Percentiles rank a stretch among this genome's conserved stretches.
phyloP scores from a whole-genome alignment of 2,113 vertebrate genomes.

The Microcebus jonahi region DNA sequence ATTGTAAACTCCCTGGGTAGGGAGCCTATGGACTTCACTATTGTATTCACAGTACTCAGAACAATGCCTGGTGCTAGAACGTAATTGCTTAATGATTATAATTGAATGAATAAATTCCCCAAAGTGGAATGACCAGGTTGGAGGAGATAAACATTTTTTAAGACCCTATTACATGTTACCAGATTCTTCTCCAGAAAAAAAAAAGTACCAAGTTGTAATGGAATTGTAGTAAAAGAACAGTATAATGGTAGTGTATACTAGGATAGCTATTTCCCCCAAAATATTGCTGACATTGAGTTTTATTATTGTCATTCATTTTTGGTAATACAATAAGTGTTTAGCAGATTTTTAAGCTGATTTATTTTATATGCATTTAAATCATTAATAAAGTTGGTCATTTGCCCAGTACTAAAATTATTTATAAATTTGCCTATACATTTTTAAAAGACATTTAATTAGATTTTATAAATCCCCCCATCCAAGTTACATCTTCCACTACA shows the following conservation, averaged over 20 bases:
- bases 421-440: background rate
- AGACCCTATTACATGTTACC: background rate
- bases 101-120: background rate
- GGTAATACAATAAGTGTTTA: background rate
- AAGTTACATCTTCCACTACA: background rate
- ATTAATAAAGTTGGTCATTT: background rate
- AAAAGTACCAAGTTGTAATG: background rate
- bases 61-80: background rate
- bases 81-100: background rate
- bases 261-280: background rate
- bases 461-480: background rate
- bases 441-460: background rate
- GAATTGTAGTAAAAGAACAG: background rate
- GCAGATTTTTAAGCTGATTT: background rate
- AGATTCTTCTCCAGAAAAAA: background rate
- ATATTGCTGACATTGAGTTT: background rate
- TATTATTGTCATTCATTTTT: background rate
- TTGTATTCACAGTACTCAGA: background rate
- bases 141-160: background rate
- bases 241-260: background rate
- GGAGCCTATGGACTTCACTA: background rate
- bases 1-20: background rate
- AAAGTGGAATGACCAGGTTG: background rate
- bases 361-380: background rate
- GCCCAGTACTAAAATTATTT: background rate